phyloP scores from a whole-genome alignment of 2,888 invertebrate species.

The Dryomyza anilis region DNA sequence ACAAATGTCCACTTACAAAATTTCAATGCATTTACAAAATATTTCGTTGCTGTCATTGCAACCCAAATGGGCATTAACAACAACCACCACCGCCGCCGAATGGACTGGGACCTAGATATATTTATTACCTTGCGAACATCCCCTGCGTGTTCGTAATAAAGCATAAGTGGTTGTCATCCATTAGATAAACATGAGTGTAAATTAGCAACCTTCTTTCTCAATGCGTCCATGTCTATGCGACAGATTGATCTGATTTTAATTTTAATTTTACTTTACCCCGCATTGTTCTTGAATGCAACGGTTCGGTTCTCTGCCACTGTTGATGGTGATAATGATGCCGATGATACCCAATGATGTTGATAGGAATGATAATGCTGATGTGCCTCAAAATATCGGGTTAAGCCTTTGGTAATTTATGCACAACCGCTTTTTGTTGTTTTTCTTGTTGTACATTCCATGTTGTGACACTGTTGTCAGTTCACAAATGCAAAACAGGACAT shows the following conservation, averaged over 20 bases:
- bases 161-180: slow-evolving; percentile 18
- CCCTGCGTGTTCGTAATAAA: slow-evolving; percentile 6
- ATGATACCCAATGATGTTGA: no score
- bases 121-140: not conserved
- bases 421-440: not conserved
- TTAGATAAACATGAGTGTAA: not conserved
- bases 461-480: slow-evolving; percentile 12
- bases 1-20: no score
- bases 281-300: not conserved
- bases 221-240: not conserved
- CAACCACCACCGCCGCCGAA: no score
- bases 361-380: not conserved
- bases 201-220: not conserved
- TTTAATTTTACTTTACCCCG: not conserved
- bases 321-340: no score
- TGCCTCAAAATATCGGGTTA: not conserved
- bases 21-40: no score
- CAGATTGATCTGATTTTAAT: slow-evolving; percentile 10
- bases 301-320: no score
- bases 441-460: not conserved
- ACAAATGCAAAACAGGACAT: slow-evolving; percentile 3
- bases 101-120: not conserved
- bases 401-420: slow-evolving; percentile 22
- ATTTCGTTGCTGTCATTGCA: no score
- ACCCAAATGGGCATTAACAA: no score